Base-by-base conservation (phyloP, 2,113 vertebrate species). In the Lipotes vexillifer region DNA sequence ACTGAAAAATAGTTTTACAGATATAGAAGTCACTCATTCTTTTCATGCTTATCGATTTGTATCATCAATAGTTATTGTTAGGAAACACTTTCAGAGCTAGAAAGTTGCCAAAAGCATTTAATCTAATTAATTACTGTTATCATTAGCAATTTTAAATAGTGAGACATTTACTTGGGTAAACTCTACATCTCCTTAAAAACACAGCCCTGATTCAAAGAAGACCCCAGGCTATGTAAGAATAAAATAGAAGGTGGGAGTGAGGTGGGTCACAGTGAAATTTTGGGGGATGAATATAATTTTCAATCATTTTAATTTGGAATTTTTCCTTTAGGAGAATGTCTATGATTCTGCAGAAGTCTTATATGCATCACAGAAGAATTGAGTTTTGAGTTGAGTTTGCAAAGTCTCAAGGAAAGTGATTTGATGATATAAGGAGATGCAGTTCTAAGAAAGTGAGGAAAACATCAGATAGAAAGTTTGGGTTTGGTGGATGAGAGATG, bases 31-130 rank as follows among this genome's bases (percentile, higher is more conserved):
- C 83, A 61, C 44, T 87, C 6, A 12, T 94, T 90, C 27, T 89
- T 82, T 49, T 38, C 68, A 90, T 87, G 44, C 91, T 27, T 81
- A 33, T 71, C 7, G n/a, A 49, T 77, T 92, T 86, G 77, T 55
- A 93, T 69, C 65, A 80, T 57, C n/a, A 82, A 44, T 52, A 75
- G 31, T 84, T 66, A 87, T 46, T 90, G 41, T 59, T 52, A 75
- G n/a, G 68, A 95, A 92, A 93, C 38, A 88, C 29, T 83, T 90
- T 71, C 55, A 84, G n/a, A 92, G 49, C 25, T 83, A 87, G 17
- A 93, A 96, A 80, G 27, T 49, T 92, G 38, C 31, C 88, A 92
- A 46, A 77, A 86, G 5, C 38, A 87, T 91, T 86, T 75, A 63
- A 49, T 63, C 29, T 93, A 68, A 69, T 33, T 55, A 77, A 68